A percentile compares a stretch with the other conserved stretches of the same genome.
These are phyloP conservation scores for Poeciliopsis prolifica DNA, from an alignment of 2,113 vertebrate species.

Conservation along the genomic window DNA sequence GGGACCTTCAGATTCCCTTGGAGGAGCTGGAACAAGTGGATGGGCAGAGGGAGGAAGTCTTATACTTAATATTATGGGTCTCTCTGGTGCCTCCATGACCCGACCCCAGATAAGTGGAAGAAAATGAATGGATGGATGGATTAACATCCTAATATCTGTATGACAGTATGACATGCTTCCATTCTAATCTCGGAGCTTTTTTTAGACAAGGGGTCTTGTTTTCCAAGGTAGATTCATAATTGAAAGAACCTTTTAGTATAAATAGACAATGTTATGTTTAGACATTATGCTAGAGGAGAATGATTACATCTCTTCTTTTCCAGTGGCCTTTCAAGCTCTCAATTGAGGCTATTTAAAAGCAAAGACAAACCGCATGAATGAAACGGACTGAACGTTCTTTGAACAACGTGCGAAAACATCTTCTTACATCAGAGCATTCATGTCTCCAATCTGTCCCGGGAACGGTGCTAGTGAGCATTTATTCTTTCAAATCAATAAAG, in stretches of 20 bases:
- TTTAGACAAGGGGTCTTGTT: background rate
- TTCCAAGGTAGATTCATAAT: background rate
- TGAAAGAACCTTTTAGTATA: background rate
- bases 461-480: constrained; percentile 39
- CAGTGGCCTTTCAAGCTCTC: no score
- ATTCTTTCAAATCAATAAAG: constrained; percentile 17
- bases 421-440: background rate
- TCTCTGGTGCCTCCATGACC: no score
- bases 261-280: background rate
- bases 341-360: background rate
- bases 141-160: no score
- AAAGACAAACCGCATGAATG: background rate
- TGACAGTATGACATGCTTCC: no score
- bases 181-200: no score
- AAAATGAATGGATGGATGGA: no score
- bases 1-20: no score
- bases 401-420: background rate
- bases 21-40: no score
- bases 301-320: background rate
- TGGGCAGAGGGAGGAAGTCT: no score
- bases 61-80: no score
- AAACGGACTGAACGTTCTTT: background rate
- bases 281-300: background rate
- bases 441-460: constrained; percentile 21
- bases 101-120: no score